Conservation (phyloP, 1,140 invertebrate genomes). For the Temnothorax longispinosus region DNA sequence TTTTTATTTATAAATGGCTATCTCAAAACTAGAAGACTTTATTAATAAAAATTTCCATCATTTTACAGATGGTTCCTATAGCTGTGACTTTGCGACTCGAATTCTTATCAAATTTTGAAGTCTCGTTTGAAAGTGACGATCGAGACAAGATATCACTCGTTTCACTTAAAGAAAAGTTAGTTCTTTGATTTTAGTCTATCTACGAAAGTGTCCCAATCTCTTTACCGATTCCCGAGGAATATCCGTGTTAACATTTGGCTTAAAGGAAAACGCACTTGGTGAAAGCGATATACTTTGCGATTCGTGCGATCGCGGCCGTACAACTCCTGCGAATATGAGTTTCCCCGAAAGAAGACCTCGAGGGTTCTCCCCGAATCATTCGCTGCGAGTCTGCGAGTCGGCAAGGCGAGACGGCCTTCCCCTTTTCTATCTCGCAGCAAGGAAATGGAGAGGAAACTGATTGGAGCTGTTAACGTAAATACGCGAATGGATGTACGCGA, state of each 20-base stretch:
- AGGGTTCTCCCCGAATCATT: constrained; percentile 1
- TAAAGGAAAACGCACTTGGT: constrained; percentile 22
- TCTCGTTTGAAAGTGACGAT: not conserved
- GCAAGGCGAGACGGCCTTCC: constrained; percentile 13
- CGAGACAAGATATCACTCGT: not conserved
- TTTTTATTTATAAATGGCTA: not conserved
- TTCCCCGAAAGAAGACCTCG: not conserved
- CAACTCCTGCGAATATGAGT: constrained; percentile 5
- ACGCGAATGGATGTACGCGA: constrained; percentile 74
- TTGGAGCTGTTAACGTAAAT: constrained; percentile 82
- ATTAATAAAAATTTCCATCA: not conserved
- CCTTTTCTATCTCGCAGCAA: constrained; percentile 63
- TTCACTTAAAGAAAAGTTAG: not conserved
- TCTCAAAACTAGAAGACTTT: not conserved
- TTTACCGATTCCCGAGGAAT: not conserved
- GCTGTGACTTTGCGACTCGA: not conserved
- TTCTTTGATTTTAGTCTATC: not conserved
- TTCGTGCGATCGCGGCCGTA: not conserved
- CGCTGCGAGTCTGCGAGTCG: constrained; percentile 15
- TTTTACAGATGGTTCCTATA: not conserved
- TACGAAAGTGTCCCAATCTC: not conserved
- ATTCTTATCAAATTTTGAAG: constrained; percentile 13
- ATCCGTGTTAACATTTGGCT: constrained; percentile 17
- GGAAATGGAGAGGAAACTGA: constrained; percentile 80
- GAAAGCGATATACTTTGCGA: constrained; percentile 25